Base-by-base conservation (phyloP, 1,140 invertebrate genomes). In the Lasioglossum albipes region DNA sequence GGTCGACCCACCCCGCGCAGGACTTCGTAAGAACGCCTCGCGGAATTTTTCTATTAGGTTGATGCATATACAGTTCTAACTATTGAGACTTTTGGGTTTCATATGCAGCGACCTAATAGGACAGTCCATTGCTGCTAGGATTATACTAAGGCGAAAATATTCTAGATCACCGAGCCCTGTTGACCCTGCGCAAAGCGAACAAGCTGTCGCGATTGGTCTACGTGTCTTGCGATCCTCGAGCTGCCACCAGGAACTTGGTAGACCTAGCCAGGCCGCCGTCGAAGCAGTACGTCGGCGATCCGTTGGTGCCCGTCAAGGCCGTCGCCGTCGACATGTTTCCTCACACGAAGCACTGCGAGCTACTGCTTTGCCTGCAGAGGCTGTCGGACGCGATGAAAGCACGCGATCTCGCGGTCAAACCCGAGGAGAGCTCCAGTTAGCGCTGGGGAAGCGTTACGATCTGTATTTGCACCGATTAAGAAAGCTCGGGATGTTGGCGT, bases 251-350 rank as follows among this genome's bases (percentile, higher is more conserved):
- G 87, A 99, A 99, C 94, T 96, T 99, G 89, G 93, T 98, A n/a
- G 97, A 98, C 93, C 95, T 98, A 66, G 95, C 96, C 1, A 94
- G 97, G 65, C 95, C 96, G 0, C 92, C 94, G 61, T 98, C 98
- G 0, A 98, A 98, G 92, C 96, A 96, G 20, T 96, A 97, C 87
- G 93, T 94, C 42, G 97, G 97, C 0, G 94, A 95, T 45, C 97
- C 97, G 4, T 98, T 99, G 90, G 94, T 96, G 49, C 97, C 97
- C 0, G 94, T 96, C 2, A 94, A 95, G 86, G 97, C 97, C 0
- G 94, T 98, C 18, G 96, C 97, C 9, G 96, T 99, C 2, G 98
- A 99, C 90, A 95, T 99, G 95, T 99, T 99, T 94, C 98, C 98
- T 0, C 95, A 97, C 82, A 99, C 98, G 1, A 95, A 95, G 27